A percentile compares a stretch with the other conserved stretches of the same genome.
Conservation (phyloP, 2,113 vertebrate species). For the Athene cunicularia region DNA sequence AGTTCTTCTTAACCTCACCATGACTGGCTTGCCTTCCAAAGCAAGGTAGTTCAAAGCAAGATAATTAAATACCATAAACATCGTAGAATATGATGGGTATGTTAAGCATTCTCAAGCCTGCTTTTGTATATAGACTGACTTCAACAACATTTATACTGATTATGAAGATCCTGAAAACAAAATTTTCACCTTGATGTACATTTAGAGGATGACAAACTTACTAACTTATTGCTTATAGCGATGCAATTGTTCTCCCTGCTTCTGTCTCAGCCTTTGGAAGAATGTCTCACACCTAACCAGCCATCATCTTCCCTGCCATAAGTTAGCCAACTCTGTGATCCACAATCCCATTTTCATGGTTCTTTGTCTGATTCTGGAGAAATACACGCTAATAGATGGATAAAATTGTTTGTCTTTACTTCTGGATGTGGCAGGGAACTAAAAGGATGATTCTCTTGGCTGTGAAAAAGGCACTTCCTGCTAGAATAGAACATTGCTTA, state of each 20-base stretch:
- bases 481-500: constrained; percentile 48
- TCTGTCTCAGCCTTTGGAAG: neutral
- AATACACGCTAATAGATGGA: neutral
- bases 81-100: neutral
- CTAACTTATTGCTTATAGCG: neutral
- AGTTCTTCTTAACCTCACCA: neutral
- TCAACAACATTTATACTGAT: neutral
- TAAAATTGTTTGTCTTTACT: neutral
- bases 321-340: neutral
- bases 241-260: neutral
- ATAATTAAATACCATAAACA: neutral
- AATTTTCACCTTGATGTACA: neutral
- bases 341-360: neutral
- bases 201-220: neutral
- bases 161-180: neutral
- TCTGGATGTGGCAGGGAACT: neutral
- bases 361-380: constrained; percentile 1
- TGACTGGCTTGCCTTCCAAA: neutral
- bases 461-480: constrained; percentile 47
- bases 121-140: neutral
- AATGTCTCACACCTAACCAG: neutral
- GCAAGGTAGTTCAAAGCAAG: neutral
- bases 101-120: neutral
- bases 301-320: neutral
- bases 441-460: constrained; percentile 11